Base-by-base conservation (phyloP, 2,888 invertebrate species). In the Steromphala cineraria region DNA sequence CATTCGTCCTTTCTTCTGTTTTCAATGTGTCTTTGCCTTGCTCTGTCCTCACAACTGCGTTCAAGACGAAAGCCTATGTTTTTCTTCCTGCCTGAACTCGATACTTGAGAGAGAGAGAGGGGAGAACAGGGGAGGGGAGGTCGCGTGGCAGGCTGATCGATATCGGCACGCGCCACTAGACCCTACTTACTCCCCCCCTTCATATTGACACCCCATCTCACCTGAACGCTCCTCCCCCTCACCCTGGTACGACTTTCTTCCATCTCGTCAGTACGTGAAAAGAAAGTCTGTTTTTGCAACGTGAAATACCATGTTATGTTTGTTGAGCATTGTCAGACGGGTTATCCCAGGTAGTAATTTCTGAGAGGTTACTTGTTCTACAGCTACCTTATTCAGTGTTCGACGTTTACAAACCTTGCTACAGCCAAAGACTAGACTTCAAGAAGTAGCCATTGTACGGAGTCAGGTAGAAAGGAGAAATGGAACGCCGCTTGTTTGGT, bases 61-160 rank as follows among this genome's bases (percentile, higher is more conserved):
- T 46, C 46, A 46, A 46, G 46, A 46, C 71, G 36, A 19, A 15
- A 71, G 40, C 71, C 71, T 40, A 71, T 71, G 71, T 71, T 71
- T 71, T 71, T 71, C 71, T 71, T 71, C 24, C 36, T 36, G 31
- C 36, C 71, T 71, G 36, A 71, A 71, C 36, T 71, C 71, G 71
- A 71, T 71, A 71, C 71, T 71, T 71, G 40, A 71, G n/a, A 36
- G 40, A 36, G 40, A 36, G 19, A 40, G 71, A 24, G n/a, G 71
- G 24, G 71, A 24, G 67, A 40, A 10, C 17, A 8, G 36, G 36
- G 40, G 71, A 31, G 40, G 36, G 71, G 19, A 10, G 10, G 19
- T 17, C 71, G 71, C 71, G 71, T 71, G 71, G 10, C 71, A 36
- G 40, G 36, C 36, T 36, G 71, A 71, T 71, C 71, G 36, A 71